Evolutionary conservation across 2,888 invertebrate genomes (phyloP), one percentile per base, ranked within the genome.

Genomic region (Ferdinandea cuprea): DNA sequence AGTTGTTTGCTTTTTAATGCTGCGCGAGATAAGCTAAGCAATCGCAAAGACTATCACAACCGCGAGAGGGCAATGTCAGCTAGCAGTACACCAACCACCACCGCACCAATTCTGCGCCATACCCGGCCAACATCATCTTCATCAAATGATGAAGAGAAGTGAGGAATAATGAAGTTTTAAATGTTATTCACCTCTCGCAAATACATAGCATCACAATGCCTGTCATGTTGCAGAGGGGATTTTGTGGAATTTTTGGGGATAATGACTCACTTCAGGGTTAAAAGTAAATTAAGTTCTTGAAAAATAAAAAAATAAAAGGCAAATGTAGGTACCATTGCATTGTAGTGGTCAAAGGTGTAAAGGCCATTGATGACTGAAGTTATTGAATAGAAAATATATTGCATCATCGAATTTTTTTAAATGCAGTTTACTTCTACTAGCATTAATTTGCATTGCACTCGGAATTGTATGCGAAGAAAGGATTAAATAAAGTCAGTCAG

Each of bases 151-250:
- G 17, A 25, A 71, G 40, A 13, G 63, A 63, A 54, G 40, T 9
- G 63, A 63, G 44, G 25, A 25, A 25, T 25, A 63, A 63, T 35
- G 48, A 54, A 59, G 48, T 42, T 61, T 25, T n/a, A 61, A 77
- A 77, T 77, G 72, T 78, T 78, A 78, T 83, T 83, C 83, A 83
- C 78, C 78, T 83, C 50, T 72, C 15, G 46, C 68, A 52, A 30
- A 58, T 58, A 59, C 58, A 58, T 58, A 59, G 50, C 42, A 71
- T 30, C 21, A 48, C 5, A 28, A 59, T 17, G 3, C 25, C 15
- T 19, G 1, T 5, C 40, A 59, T 44, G 9, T 15, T 30, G 17
- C 13, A 8, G 15, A 58, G 42, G 66, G 42, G 32, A 61, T 63
- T 68, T 56, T 59, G 35, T 52, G 58, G 25, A 78, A 59, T 61